These are phyloP conservation scores for Galleria mellonella DNA, from an alignment of 1,140 invertebrate genomes.

Conservation along the genomic window DNA sequence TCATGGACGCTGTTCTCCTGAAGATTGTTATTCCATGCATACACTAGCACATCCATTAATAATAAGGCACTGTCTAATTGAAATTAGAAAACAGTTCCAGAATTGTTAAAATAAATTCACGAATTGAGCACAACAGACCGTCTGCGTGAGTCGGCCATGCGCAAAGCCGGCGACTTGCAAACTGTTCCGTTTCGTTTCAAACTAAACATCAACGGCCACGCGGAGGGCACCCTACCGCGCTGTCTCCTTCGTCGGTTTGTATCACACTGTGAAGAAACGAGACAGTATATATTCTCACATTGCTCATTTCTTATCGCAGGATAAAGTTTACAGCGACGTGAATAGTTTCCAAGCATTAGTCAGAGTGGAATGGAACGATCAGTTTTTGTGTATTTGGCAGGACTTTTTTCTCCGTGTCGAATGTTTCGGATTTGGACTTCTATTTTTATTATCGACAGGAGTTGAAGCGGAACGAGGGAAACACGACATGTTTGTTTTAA, in stretches of 20 bases:
- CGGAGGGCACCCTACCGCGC: conserved; percentile 56
- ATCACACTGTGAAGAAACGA: conserved; percentile 35
- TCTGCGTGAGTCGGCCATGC: conserved; percentile 56
- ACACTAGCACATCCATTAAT: conserved; percentile 62
- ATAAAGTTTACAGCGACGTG: conserved; percentile 62
- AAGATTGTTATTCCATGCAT: conserved; percentile 52
- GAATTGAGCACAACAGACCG: conserved; percentile 59
- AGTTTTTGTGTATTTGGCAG: conserved; percentile 60
- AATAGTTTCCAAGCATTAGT: conserved; percentile 60
- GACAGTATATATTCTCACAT: conserved; percentile 32
- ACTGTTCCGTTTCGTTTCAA: conserved; percentile 61
- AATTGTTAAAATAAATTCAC: conserved; percentile 51
- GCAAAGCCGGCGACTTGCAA: conserved; percentile 69
- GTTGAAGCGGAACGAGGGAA: conserved; percentile 21
- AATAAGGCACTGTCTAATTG: conserved; percentile 56
- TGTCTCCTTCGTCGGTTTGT: conserved; percentile 51
- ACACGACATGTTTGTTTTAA: no score
- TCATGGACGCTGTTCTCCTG: conserved; percentile 30
- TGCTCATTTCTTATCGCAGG: conserved; percentile 58
- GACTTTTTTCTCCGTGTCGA: conserved; percentile 42
- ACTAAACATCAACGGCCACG: conserved; percentile 64
- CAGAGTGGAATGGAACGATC: conserved; percentile 55
- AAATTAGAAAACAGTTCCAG: conserved; percentile 44
- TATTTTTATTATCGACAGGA: conserved; percentile 40
- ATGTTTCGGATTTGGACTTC: conserved; percentile 39